Conservation (phyloP, 2,797 vertebrate genomes). For the Chloroceryle inda region DNA sequence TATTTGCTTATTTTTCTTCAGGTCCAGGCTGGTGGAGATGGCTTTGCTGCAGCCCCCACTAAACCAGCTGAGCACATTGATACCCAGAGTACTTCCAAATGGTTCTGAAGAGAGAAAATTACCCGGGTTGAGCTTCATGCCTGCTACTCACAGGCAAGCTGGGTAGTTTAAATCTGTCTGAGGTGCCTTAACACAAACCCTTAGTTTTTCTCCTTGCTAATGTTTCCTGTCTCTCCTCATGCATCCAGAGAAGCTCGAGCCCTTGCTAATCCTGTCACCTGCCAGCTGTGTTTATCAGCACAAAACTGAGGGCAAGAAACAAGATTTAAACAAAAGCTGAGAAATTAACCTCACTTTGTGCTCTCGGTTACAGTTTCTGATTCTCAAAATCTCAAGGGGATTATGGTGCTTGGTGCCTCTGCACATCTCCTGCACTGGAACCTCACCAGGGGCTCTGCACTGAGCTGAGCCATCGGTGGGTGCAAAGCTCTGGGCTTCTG, state of each 20-base stretch:
- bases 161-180: background rate
- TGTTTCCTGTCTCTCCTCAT: background rate
- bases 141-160: background rate
- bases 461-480: accelerated
- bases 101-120: background rate
- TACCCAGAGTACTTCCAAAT: background rate
- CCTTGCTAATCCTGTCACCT: conserved; percentile 27
- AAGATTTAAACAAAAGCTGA: background rate
- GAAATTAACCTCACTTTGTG: background rate
- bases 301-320: background rate
- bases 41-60: background rate
- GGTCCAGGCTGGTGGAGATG: background rate
- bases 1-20: background rate
- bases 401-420: accelerated
- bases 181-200: background rate
- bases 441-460: background rate
- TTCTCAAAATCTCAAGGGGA: background rate
- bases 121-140: background rate
- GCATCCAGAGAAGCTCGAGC: background rate
- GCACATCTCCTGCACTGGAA: accelerated
- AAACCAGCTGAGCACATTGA: background rate
- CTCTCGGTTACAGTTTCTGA: background rate
- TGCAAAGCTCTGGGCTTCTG: accelerated
- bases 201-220: background rate
- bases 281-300: background rate